Evolutionary conservation across 2,888 invertebrate species (phyloP), one percentile per base, ranked within the genome.

Genomic region (Uloborus plumipes): DNA sequence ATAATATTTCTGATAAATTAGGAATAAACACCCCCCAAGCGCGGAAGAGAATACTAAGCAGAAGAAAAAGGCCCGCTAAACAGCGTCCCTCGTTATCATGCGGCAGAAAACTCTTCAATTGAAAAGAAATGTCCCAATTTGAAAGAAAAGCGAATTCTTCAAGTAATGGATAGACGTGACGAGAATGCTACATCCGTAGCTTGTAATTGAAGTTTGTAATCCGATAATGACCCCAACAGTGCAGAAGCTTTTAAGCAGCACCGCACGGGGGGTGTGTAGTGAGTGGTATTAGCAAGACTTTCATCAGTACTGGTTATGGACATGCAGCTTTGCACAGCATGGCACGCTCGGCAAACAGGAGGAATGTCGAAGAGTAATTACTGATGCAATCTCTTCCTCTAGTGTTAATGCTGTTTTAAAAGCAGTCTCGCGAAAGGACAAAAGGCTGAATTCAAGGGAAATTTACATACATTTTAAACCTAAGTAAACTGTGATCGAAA

Each of bases 201-300:
- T 77, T 77, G 70, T 77, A 77, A 77, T 77, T 80, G 61, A 73
- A 80, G 80, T 73, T 64, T 74, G 73, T 80, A 80, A 80, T 80
- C 80, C 80, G 80, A 80, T 80, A 80, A 80, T 80, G 73, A 80
- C 77, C 55, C 49, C 31, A 47, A 49, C 70, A 9, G 62, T 50
- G 67, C 73, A 71, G 65, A 78, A 71, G 78, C 71, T 77, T 64
- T 77, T 77, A 77, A 77, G 70, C 64, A 51, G 47, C 51, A 14
- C 31, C 22, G 26, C 58, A 69, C 66, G 39, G 47, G 20, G 20
- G 22, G 39, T 39, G 39, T 39, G 18, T 22, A 31, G 51, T 31
- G 75, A 55, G 74, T 49, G 67, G 75, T 50, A 75, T 75, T 75
- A 75, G 75, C 26, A 49, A 51, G 50, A 51, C 47, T 49, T 74